Conservation (phyloP, 2,888 invertebrate species). For the Spatulosminthurus flaviceps region DNA sequence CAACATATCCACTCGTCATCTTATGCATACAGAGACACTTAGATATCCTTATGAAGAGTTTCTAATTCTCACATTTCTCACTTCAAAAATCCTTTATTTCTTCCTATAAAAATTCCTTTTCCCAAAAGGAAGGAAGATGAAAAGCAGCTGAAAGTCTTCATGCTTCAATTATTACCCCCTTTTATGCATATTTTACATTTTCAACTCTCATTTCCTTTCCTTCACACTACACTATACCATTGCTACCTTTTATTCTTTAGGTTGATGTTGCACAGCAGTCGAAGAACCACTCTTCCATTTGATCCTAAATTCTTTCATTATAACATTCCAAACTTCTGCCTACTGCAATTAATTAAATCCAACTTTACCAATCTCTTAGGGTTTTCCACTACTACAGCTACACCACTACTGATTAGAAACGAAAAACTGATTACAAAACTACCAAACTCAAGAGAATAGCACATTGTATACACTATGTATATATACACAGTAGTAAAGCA, state of each 20-base stretch:
- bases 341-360: neutral
- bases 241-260: neutral
- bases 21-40: no score
- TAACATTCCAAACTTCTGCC: constrained; percentile 15
- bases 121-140: constrained; percentile 7
- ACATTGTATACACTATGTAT: no score
- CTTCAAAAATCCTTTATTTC: no score
- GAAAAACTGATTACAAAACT: neutral
- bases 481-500: no score
- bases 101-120: no score
- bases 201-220: neutral
- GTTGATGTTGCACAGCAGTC: neutral
- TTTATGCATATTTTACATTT: constrained; percentile 26
- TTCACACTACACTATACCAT: neutral
- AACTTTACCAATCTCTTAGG: neutral
- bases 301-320: constrained; percentile 40
- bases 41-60: no score
- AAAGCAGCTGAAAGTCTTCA: constrained; percentile 19
- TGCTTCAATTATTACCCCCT: constrained; percentile 42
- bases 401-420: neutral
- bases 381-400: no score
- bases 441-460: no score
- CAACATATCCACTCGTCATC: no score
- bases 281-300: neutral
- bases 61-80: no score